phyloP scores from a whole-genome alignment of 2,797 vertebrate species.

The Pampus argenteus region DNA sequence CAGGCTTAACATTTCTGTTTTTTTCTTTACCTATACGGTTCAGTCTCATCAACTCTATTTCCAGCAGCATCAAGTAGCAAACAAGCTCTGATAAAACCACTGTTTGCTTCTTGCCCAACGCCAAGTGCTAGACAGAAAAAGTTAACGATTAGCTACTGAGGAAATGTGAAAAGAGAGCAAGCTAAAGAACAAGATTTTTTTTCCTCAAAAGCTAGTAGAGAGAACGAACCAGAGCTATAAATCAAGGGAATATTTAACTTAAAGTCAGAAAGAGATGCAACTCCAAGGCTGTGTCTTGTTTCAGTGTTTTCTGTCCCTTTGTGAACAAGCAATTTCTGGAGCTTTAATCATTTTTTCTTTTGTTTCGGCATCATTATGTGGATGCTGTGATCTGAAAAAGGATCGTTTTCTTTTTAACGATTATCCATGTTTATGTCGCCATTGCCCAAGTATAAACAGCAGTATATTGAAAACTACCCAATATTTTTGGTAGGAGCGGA shows the following conservation, averaged over 20 bases:
- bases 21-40: not conserved
- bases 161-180: not conserved
- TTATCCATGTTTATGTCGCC: slow-evolving; percentile 14
- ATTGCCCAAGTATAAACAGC: not conserved
- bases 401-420: not conserved
- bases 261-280: not conserved
- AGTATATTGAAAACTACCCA: not conserved
- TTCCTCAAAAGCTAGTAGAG: not conserved
- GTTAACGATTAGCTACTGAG: not conserved
- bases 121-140: not conserved
- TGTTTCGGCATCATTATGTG: not conserved
- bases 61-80: not conserved
- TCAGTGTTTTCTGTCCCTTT: not conserved
- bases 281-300: not conserved
- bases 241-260: not conserved
- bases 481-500: slow-evolving; percentile 58
- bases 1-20: not conserved
- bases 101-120: too few species aligned
- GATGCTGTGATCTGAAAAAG: not conserved
- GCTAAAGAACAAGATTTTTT: not conserved
- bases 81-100: not conserved
- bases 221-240: not conserved
- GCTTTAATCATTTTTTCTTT: not conserved
- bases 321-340: not conserved
- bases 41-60: not conserved